phyloP scores from a whole-genome alignment of 1,140 invertebrate genomes.

The Papilio xuthus region DNA sequence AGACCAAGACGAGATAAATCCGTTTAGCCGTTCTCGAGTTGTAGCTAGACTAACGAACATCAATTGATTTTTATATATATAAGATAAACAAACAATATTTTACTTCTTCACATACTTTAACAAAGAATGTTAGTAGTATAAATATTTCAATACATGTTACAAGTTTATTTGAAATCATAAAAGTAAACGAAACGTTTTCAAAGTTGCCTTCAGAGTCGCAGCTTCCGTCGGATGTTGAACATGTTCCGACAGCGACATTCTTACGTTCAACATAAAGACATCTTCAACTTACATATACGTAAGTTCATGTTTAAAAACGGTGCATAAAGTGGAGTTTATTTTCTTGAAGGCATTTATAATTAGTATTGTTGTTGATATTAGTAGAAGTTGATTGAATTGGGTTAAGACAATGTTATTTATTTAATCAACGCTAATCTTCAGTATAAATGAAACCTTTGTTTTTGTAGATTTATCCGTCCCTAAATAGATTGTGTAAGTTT shows the following conservation, averaged over 20 bases:
- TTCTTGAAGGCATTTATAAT: background rate
- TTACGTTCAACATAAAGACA: constrained; percentile 10
- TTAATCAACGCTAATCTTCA: too few species aligned
- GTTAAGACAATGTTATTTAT: too few species aligned
- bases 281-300: constrained; percentile 6
- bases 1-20: too few species aligned
- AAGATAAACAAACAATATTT: too few species aligned
- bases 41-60: too few species aligned
- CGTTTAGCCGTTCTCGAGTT: too few species aligned
- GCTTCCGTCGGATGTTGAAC: constrained; percentile 20
- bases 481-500: too few species aligned
- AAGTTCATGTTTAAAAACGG: background rate
- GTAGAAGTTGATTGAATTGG: too few species aligned
- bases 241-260: constrained; percentile 17
- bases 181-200: constrained; percentile 15
- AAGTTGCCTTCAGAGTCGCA: constrained; percentile 17
- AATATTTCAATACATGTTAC: background rate
- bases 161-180: background rate
- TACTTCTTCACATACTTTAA: background rate
- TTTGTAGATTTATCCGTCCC: too few species aligned
- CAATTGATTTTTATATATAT: too few species aligned
- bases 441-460: too few species aligned
- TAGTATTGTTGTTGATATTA: too few species aligned
- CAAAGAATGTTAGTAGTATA: background rate
- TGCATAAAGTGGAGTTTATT: background rate